Evolutionary conservation across 2,113 vertebrate genomes (phyloP).

Genomic region (Castor canadensis): DNA sequence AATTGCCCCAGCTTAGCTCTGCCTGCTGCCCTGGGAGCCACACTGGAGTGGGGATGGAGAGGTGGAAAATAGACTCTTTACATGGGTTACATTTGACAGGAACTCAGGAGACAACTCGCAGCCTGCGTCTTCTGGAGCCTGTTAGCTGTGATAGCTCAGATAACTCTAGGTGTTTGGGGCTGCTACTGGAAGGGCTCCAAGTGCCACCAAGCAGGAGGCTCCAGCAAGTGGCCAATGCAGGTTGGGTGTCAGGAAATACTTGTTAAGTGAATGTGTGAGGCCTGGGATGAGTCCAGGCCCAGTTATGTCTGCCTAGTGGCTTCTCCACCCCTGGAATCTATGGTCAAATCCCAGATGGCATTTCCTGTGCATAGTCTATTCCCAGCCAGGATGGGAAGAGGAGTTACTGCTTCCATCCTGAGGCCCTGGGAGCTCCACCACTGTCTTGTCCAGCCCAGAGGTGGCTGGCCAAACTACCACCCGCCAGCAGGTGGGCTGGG

Average conservation of each 20-base stretch:
- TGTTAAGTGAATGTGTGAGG: background rate
- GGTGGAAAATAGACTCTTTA: background rate
- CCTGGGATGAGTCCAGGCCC: background rate
- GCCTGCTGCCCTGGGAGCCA: background rate
- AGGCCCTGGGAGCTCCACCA: too few relatives aligned
- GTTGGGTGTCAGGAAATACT: conserved; percentile 29
- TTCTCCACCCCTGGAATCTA: background rate
- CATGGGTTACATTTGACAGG: background rate
- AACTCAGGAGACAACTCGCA: background rate
- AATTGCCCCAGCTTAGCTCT: background rate
- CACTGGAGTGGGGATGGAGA: too few relatives aligned
- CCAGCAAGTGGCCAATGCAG: background rate
- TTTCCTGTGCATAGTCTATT: background rate
- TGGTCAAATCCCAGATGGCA: background rate
- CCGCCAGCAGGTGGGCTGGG: background rate
- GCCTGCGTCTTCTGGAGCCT: background rate
- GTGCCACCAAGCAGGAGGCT: background rate
- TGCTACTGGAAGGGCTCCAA: background rate
- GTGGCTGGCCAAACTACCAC: background rate
- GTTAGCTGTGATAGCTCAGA: background rate
- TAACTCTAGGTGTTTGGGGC: background rate
- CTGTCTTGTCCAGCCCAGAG: background rate
- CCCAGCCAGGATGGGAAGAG: background rate
- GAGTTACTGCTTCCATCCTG: background rate
- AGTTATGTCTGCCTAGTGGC: background rate